These are phyloP conservation scores for Gallinago solitaria DNA, from an alignment of 2,797 vertebrate genomes.

Conservation along the genomic window DNA sequence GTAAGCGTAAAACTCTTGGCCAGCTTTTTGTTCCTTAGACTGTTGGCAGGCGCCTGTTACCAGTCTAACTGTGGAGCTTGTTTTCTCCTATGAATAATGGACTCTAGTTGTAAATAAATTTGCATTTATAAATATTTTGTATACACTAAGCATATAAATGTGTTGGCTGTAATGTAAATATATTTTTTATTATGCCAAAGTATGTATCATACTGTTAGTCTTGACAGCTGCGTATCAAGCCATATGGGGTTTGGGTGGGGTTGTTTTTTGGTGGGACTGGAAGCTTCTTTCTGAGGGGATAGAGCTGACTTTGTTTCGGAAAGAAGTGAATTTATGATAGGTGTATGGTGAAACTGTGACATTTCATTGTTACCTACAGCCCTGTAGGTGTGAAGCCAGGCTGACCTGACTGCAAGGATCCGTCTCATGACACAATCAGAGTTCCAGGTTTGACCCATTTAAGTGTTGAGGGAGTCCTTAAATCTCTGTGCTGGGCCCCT, in stretches of 20 bases:
- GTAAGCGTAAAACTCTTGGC: conserved; percentile 1
- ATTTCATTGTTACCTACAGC: not conserved
- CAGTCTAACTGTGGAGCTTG: conserved; percentile 36
- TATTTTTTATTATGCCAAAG: conserved; percentile 77
- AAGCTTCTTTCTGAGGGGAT: not conserved
- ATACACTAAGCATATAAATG: conserved; percentile 68
- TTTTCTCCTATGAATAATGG: conserved; percentile 31
- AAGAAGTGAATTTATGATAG: not conserved
- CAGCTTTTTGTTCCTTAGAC: conserved; percentile 64
- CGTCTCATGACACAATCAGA: not conserved
- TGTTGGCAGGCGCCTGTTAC: conserved; percentile 9
- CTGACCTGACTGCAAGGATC: not conserved
- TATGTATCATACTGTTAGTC: conserved; percentile 61
- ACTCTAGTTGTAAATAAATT: conserved; percentile 78
- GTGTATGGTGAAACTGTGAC: not conserved
- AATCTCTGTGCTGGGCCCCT: not conserved
- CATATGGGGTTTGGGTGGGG: not conserved
- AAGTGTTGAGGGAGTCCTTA: not conserved
- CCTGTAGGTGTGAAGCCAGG: not conserved
- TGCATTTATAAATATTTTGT: conserved; percentile 82
- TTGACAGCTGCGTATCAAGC: conserved; percentile 61
- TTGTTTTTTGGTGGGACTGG: not conserved
- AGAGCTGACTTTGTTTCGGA: not conserved
- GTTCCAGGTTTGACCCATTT: not conserved
- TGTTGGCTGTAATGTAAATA: conserved; percentile 77